phyloP scores from a whole-genome alignment of 1,140 invertebrate genomes.

The Sinonovacula constricta region DNA sequence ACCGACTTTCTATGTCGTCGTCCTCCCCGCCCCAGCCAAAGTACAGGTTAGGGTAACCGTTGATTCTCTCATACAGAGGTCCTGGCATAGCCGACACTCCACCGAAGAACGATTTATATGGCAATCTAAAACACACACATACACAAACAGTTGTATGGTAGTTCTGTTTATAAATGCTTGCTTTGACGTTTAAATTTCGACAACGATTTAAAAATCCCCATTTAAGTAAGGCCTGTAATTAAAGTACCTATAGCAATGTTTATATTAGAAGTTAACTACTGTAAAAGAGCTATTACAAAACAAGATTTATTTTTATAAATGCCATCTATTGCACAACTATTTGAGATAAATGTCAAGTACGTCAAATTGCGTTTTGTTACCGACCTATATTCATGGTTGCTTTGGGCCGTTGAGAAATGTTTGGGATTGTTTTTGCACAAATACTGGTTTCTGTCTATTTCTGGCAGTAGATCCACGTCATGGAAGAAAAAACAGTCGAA shows the following conservation, averaged over 20 bases:
- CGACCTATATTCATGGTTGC: slow-evolving; percentile 92
- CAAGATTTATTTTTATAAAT: background rate
- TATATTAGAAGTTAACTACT: background rate
- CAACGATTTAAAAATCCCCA: background rate
- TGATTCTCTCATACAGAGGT: slow-evolving; percentile 85
- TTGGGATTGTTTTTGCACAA: slow-evolving; percentile 84
- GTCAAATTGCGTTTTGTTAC: background rate
- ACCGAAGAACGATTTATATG: slow-evolving; percentile 92
- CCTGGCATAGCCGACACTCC: slow-evolving; percentile 83
- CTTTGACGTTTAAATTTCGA: too few species aligned
- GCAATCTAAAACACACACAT: slow-evolving; percentile 86
- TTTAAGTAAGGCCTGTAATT: too few species aligned
- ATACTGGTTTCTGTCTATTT: slow-evolving; percentile 95
- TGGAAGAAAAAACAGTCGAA: slow-evolving; percentile 96
- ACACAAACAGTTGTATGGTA: too few species aligned
- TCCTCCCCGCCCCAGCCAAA: too few species aligned
- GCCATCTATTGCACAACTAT: background rate
- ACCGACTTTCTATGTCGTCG: slow-evolving; percentile 94
- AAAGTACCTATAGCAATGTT: too few species aligned
- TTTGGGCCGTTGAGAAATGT: slow-evolving; percentile 93
- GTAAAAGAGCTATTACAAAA: background rate
- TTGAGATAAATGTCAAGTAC: background rate
- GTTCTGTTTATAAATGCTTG: too few species aligned
- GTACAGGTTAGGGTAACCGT: slow-evolving; percentile 96
- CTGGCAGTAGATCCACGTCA: slow-evolving; percentile 95